Conservation (phyloP, 2,888 invertebrate genomes). For the Tenthredo distinguenda region DNA sequence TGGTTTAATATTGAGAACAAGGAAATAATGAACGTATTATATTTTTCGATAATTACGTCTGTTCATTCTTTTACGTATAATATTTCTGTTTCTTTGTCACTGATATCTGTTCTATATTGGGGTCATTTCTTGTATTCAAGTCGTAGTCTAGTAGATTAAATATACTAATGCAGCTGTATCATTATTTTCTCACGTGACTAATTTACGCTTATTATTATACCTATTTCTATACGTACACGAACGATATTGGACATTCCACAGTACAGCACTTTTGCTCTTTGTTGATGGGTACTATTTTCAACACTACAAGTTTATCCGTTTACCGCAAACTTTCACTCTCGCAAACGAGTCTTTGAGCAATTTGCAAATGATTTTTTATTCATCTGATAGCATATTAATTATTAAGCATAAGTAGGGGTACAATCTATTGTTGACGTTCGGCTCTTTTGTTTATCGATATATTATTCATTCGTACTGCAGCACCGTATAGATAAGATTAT, state of each 20-base stretch:
- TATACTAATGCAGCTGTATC: not conserved
- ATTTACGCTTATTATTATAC: not conserved
- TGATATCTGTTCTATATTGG: not conserved
- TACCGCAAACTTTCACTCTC: not conserved
- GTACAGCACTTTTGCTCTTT: not conserved
- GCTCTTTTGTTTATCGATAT: not conserved
- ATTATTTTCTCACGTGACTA: not conserved
- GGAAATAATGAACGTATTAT: not conserved
- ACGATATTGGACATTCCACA: not conserved
- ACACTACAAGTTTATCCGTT: not conserved
- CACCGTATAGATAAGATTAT: not conserved
- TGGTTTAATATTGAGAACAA: not conserved
- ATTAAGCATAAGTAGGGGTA: not conserved
- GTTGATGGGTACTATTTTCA: not conserved
- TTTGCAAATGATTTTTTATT: not conserved
- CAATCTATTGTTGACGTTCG: not conserved
- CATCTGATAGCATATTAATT: too few species aligned
- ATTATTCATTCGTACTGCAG: not conserved
- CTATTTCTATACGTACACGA: not conserved
- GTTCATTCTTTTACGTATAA: not conserved
- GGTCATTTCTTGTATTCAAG: not conserved
- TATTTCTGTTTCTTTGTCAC: not conserved
- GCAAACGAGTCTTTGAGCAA: not conserved
- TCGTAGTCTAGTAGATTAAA: not conserved
- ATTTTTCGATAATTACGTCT: not conserved